phyloP scores from a whole-genome alignment of 1,140 invertebrate genomes.

The Pseudomyrmex concolor region DNA sequence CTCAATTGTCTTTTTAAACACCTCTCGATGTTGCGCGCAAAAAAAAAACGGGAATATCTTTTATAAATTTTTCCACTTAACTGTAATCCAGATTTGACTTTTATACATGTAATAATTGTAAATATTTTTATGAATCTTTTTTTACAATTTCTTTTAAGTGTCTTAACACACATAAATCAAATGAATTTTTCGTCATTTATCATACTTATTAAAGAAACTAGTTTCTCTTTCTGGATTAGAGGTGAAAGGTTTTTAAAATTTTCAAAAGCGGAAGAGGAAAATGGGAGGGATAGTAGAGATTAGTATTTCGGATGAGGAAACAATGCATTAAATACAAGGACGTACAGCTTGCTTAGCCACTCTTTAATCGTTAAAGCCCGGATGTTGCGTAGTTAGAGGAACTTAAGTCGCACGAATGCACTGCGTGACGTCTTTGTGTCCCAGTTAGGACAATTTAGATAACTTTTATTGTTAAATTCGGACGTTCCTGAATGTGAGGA shows the following conservation, averaged over 20 bases:
- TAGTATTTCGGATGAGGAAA: not conserved
- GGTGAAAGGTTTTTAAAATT: not conserved
- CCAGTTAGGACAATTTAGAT: slow-evolving; percentile 73
- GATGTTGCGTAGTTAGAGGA: slow-evolving; percentile 54
- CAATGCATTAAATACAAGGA: not conserved
- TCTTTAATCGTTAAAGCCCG: slow-evolving; percentile 56
- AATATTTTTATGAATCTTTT: not conserved
- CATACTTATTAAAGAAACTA: too few relatives aligned
- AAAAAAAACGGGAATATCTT: too few relatives aligned
- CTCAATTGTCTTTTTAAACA: slow-evolving; percentile 69
- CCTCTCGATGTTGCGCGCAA: slow-evolving; percentile 18
- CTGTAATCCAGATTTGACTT: not conserved
- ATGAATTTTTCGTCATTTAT: not conserved
- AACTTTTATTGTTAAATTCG: slow-evolving; percentile 25
- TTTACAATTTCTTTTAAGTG: not conserved
- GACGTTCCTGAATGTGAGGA: slow-evolving; percentile 14
- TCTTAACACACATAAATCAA: not conserved
- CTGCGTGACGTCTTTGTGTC: slow-evolving; percentile 73
- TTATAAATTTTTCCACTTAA: not conserved
- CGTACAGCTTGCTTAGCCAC: not conserved
- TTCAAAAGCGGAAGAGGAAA: too few relatives aligned
- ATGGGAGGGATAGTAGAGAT: not conserved
- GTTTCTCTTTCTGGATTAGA: not conserved
- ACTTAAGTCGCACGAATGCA: slow-evolving; percentile 45
- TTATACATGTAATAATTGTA: not conserved